Percentiles rank a stretch among this genome's conserved stretches.
Conservation (phyloP, 2,113 vertebrate genomes). For the Kryptolebias marmoratus region DNA sequence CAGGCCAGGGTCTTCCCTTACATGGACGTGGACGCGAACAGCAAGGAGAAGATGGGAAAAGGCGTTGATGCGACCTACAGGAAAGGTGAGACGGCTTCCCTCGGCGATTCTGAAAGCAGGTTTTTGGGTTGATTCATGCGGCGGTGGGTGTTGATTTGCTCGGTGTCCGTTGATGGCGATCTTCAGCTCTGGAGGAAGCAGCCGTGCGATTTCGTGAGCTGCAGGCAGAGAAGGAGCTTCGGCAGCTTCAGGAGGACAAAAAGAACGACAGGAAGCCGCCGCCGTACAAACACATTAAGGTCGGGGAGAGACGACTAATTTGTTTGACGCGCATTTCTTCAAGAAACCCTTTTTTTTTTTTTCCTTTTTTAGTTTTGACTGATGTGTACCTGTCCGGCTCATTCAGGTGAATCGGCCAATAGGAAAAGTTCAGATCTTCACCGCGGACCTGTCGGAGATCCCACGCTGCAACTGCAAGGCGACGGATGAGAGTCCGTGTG, state of each 20-base stretch:
- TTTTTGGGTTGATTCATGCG: not conserved
- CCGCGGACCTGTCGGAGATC: conserved; percentile 94
- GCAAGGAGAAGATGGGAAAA: conserved; percentile 97
- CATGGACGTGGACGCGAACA: conserved; percentile 98
- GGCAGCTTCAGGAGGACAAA: conserved; percentile 94
- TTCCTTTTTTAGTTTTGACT: not conserved
- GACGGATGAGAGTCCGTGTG: conserved; percentile 93
- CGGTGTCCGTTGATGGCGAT: not conserved
- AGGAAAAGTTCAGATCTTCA: conserved; percentile 96
- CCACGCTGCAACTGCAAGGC: conserved; percentile 97
- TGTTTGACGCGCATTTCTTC: not conserved
- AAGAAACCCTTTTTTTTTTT: no score
- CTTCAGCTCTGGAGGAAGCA: conserved; percentile 92
- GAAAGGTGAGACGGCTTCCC: conserved; percentile 84
- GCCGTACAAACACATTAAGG: conserved; percentile 93
- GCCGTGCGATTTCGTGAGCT: conserved; percentile 93
- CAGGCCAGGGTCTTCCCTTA: conserved; percentile 98
- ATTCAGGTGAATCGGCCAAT: conserved; percentile 92
- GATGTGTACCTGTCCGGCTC: not conserved
- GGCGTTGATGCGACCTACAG: conserved; percentile 95
- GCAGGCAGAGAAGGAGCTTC: conserved; percentile 94
- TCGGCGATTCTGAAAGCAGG: accelerated
- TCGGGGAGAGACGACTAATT: conserved; percentile 8
- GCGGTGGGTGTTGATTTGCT: not conserved
- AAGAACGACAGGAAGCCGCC: conserved; percentile 97